Conservation (phyloP, 2,797 vertebrate genomes). For the Enteromius radiatus region DNA sequence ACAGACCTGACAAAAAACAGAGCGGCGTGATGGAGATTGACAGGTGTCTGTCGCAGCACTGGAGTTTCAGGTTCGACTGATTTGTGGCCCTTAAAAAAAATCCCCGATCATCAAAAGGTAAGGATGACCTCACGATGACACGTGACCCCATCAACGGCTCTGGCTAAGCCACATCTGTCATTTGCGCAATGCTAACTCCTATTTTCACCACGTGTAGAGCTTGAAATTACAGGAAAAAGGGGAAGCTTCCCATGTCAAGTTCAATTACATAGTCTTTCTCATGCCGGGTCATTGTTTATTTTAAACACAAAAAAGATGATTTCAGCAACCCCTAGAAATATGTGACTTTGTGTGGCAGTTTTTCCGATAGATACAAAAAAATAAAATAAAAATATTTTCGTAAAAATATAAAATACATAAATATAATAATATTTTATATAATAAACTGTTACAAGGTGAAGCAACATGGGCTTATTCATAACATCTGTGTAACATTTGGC, state of each 20-base stretch:
- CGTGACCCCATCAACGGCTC: slow-evolving; percentile 76
- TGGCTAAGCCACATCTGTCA: slow-evolving; percentile 76
- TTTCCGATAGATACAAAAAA: neutral
- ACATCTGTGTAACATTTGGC: slow-evolving; percentile 48
- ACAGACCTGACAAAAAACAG: neutral
- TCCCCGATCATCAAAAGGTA: slow-evolving; percentile 66
- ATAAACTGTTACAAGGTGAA: neutral
- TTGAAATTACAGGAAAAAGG: slow-evolving; percentile 79
- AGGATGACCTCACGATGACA: slow-evolving; percentile 77
- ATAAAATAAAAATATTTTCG: neutral
- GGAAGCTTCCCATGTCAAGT: slow-evolving; percentile 61
- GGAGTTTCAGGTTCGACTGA: slow-evolving; percentile 23
- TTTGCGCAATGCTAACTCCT: slow-evolving; percentile 63
- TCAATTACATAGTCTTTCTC: slow-evolving; percentile 38
- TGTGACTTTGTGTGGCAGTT: neutral
- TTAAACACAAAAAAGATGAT: slow-evolving; percentile 28
- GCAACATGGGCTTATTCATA: neutral
- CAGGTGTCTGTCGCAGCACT: slow-evolving; percentile 17
- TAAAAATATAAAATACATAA: neutral
- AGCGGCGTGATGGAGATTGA: slow-evolving; percentile 7
- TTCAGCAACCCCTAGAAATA: slow-evolving; percentile 4
- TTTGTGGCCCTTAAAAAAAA: slow-evolving; percentile 4
- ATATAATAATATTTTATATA: neutral
- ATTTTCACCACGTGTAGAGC: slow-evolving; percentile 75
- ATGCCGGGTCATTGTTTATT: slow-evolving; percentile 24